Evolutionary conservation across 2,888 invertebrate species (phyloP).

Genomic region (Zaprionus lineosus): DNA sequence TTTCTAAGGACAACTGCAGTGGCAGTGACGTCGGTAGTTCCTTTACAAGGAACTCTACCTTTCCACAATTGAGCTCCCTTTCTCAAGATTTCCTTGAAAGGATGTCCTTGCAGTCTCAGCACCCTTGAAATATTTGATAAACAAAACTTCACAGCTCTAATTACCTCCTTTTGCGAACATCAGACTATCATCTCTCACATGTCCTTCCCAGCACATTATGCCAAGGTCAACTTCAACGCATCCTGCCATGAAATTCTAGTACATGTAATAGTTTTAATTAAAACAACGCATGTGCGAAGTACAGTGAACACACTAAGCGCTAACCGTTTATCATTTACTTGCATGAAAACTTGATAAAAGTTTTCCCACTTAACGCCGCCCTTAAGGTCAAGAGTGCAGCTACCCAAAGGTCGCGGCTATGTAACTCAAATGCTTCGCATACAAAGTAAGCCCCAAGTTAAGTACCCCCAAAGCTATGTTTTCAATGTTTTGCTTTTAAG

Average conservation of each 20-base stretch:
- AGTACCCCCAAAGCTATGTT: constrained; percentile 5
- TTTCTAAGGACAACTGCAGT: no score
- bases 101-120: no score
- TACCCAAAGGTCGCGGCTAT: constrained; percentile 20
- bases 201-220: no score
- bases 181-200: no score
- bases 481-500: constrained; percentile 3
- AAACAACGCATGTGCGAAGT: neutral
- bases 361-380: neutral
- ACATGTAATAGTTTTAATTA: constrained; percentile 14
- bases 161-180: no score
- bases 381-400: constrained; percentile 26
- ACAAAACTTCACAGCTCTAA: no score
- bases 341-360: neutral
- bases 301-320: constrained; percentile 3
- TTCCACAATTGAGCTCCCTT: no score
- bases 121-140: no score
- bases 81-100: no score
- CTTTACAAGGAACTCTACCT: no score
- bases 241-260: constrained; percentile 10
- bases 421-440: constrained; percentile 4
- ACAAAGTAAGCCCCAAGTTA: neutral
- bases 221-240: constrained; percentile 24
- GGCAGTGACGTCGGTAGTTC: no score
- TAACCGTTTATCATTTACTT: constrained; percentile 14